These are phyloP conservation scores for Okapia johnstoni DNA, from an alignment of 2,113 vertebrate species.

Conservation along the genomic window DNA sequence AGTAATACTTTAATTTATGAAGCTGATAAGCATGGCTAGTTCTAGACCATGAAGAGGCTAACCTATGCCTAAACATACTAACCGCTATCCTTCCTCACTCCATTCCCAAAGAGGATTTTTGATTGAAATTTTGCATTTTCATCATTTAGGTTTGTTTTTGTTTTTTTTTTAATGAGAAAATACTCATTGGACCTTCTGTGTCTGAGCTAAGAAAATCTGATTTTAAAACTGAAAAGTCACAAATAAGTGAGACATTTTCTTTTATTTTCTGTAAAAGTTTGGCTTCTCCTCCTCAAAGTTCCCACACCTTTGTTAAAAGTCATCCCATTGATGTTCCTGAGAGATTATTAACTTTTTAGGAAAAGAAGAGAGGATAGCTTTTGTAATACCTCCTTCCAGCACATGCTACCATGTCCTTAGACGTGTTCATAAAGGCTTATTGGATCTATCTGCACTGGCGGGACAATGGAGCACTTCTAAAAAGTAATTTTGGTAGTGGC, in stretches of 20 bases:
- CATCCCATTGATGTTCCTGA: background rate
- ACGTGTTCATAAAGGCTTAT: background rate
- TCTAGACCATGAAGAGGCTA: background rate
- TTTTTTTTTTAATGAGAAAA: background rate
- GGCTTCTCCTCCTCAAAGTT: background rate
- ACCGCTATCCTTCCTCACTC: background rate
- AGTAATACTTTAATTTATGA: background rate
- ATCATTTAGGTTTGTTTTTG: background rate
- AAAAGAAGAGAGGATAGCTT: background rate
- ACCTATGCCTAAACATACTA: background rate
- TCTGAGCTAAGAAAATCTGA: background rate
- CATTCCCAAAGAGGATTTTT: background rate
- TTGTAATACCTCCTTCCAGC: background rate
- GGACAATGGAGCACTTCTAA: background rate
- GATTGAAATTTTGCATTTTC: background rate
- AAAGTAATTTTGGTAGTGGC: background rate
- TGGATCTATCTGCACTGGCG: background rate
- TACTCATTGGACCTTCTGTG: background rate
- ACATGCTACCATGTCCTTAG: background rate
- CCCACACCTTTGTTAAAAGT: background rate
- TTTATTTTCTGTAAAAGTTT: background rate
- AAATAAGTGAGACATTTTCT: background rate
- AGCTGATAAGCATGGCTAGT: background rate
- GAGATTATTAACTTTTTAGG: background rate
- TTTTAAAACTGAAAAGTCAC: background rate